Percentiles rank a stretch among this genome's conserved stretches.
Conservation (phyloP, 2,888 invertebrate species). For the Cenopis cana region DNA sequence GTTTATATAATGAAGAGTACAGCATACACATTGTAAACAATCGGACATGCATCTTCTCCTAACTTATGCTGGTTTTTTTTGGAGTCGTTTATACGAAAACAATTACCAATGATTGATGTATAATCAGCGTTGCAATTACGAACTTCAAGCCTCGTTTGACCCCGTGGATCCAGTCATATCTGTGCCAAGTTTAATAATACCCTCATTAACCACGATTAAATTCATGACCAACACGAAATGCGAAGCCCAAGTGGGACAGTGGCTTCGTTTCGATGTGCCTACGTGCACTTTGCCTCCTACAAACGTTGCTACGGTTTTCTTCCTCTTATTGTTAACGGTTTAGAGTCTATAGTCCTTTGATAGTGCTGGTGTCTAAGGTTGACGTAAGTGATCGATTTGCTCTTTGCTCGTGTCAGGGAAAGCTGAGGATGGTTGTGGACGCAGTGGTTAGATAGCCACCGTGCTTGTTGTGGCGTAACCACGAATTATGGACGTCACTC, state of each 20-base stretch:
- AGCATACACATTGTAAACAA: background rate
- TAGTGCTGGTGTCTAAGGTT: constrained; percentile 46
- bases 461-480: constrained; percentile 66
- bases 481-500: constrained; percentile 68
- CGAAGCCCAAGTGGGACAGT: constrained; percentile 62
- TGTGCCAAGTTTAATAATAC: constrained; percentile 49
- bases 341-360: constrained; percentile 55
- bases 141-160: constrained; percentile 17
- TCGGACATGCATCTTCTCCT: background rate
- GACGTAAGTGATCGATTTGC: constrained; percentile 64
- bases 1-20: constrained; percentile 36
- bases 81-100: background rate
- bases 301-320: constrained; percentile 46
- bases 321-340: constrained; percentile 51
- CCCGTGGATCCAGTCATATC: constrained; percentile 51
- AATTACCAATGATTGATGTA: background rate
- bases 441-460: constrained; percentile 62
- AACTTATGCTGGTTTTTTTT: background rate
- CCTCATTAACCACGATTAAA: constrained; percentile 58
- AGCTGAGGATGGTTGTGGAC: constrained; percentile 68
- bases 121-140: constrained; percentile 20
- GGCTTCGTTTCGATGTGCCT: constrained; percentile 61
- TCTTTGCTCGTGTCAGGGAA: constrained; percentile 65
- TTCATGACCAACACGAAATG: constrained; percentile 66
- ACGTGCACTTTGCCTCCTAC: constrained; percentile 57